These are phyloP conservation scores for Aphidius colemani DNA, from an alignment of 2,888 invertebrate species.

Conservation along the genomic window DNA sequence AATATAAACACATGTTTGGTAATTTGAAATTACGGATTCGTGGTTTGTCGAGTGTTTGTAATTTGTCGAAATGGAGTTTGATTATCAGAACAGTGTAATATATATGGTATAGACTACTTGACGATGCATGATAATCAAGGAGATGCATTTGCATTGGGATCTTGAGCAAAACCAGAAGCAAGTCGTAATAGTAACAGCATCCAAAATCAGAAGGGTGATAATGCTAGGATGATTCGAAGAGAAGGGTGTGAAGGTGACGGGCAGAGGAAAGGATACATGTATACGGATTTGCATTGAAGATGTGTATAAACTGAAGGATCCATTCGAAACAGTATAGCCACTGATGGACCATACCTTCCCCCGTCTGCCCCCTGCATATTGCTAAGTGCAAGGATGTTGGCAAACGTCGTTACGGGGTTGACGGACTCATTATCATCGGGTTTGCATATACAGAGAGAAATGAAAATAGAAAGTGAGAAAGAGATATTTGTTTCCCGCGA, in stretches of 20 bases:
- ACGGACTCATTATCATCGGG: constrained; percentile 58
- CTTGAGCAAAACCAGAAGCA: constrained; percentile 3
- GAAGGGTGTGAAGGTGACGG: neutral
- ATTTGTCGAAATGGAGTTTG: constrained; percentile 18
- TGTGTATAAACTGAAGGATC: constrained; percentile 45
- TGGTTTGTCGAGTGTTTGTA: constrained; percentile 18
- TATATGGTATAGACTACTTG: constrained; percentile 13
- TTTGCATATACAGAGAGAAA: constrained; percentile 55
- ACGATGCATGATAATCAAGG: constrained; percentile 22
- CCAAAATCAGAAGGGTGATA: neutral
- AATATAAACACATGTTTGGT: too few species aligned
- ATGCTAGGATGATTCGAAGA: neutral
- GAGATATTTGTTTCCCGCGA: constrained; percentile 25
- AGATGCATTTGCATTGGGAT: constrained; percentile 26
- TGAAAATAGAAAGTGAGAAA: constrained; percentile 18
- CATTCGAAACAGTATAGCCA: constrained; percentile 48
- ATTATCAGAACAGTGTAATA: constrained; percentile 2
- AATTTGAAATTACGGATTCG: neutral
- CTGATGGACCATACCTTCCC: neutral
- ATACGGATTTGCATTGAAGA: constrained; percentile 49
- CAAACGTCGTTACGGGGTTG: constrained; percentile 58
- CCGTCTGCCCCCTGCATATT: constrained; percentile 32
- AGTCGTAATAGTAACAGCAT: too few species aligned
- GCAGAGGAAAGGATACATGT: constrained; percentile 1
- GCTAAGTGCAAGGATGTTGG: constrained; percentile 57